Evolutionary conservation across 2,113 vertebrate species (phyloP).

Genomic region (Amazona guildingii): DNA sequence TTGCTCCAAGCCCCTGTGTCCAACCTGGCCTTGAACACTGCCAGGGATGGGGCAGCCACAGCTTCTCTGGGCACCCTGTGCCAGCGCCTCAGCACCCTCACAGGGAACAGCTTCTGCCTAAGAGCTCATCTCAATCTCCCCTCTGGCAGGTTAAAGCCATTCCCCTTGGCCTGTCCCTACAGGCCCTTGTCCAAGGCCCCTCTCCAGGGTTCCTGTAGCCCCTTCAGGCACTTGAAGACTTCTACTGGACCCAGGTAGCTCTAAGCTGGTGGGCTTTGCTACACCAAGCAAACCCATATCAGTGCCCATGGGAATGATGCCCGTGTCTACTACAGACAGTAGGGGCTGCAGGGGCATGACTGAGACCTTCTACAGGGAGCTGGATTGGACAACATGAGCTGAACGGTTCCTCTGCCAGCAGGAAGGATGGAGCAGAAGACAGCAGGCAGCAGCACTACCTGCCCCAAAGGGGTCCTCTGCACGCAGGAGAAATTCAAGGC

Average conservation of each 20-base stretch:
- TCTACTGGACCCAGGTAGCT: not conserved
- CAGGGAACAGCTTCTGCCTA: no score
- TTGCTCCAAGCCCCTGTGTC: no score
- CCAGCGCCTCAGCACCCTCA: no score
- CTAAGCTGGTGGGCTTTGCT: not conserved
- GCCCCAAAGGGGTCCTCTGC: not conserved
- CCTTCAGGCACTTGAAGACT: not conserved
- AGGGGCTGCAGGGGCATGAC: not conserved
- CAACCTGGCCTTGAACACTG: no score
- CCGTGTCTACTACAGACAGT: not conserved
- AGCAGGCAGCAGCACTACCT: not conserved
- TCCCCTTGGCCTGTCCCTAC: not conserved
- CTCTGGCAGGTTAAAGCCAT: not conserved
- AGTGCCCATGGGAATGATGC: accelerated
- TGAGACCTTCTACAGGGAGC: not conserved
- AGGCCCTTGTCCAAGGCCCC: no score
- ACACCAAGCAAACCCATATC: not conserved
- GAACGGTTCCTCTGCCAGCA: accelerated
- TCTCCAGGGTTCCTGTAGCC: not conserved
- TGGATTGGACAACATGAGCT: accelerated
- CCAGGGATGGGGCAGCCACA: no score
- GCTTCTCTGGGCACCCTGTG: no score
- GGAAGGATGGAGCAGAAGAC: not conserved
- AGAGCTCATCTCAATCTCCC: not conserved
- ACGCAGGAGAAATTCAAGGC: not conserved